Evolutionary conservation across 1,140 invertebrate genomes (phyloP).

Genomic region (Mizuhopecten yessoensis): DNA sequence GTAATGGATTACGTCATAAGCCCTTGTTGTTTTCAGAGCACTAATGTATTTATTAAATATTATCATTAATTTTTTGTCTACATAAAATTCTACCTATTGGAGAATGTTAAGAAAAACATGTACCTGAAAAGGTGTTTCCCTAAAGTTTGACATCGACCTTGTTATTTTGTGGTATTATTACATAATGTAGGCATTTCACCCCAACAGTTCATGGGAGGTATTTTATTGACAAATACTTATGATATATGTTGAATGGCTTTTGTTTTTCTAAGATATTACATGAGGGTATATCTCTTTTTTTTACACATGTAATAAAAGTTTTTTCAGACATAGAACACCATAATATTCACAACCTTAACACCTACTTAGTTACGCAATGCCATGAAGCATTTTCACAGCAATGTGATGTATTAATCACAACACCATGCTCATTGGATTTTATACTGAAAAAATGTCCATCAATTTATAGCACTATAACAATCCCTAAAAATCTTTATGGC

Average conservation of each 20-base stretch:
- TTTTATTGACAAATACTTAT: background rate
- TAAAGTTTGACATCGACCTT: background rate
- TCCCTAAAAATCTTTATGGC: no score
- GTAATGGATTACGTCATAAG: background rate
- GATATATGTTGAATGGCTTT: background rate
- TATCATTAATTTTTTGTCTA: background rate
- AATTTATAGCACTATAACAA: no score
- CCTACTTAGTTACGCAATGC: background rate
- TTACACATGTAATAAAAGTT: conserved; percentile 3
- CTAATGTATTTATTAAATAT: conserved; percentile 36
- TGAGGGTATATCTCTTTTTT: background rate
- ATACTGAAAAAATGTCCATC: no score
- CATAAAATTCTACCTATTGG: background rate
- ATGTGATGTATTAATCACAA: background rate
- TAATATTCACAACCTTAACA: background rate
- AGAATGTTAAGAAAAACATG: background rate
- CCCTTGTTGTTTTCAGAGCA: background rate
- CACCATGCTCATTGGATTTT: background rate
- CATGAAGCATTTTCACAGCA: background rate
- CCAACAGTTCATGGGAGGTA: no score
- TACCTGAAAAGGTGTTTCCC: conserved; percentile 30
- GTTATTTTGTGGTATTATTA: background rate
- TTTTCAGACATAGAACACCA: background rate
- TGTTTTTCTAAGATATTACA: background rate
- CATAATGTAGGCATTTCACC: background rate